Conservation (phyloP, 2,888 invertebrate genomes). For the Drosophila yooni region DNA sequence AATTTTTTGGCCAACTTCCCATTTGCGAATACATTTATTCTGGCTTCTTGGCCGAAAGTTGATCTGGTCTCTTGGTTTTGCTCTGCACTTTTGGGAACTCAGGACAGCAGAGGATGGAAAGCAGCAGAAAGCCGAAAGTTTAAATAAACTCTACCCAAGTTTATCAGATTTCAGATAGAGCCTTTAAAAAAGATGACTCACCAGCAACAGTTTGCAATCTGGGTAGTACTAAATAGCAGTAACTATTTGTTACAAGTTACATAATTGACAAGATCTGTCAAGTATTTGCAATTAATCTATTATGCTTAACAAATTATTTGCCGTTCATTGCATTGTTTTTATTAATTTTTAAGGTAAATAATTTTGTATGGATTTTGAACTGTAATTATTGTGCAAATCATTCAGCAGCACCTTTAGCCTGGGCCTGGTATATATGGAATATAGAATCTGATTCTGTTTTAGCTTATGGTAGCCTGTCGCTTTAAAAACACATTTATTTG, state of each 20-base stretch:
- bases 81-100: background rate
- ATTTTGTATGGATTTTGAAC: slow-evolving; percentile 22
- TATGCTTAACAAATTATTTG: slow-evolving; percentile 33
- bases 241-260: background rate
- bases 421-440: background rate
- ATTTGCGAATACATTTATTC: background rate
- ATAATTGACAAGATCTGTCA: background rate
- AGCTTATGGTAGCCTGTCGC: slow-evolving; percentile 38
- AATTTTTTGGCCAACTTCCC: background rate
- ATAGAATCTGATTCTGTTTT: slow-evolving; percentile 25
- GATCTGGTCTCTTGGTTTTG: background rate
- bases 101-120: background rate
- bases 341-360: slow-evolving; percentile 33
- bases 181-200: background rate
- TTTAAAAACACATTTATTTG: slow-evolving; percentile 75
- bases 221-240: background rate
- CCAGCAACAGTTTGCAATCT: background rate
- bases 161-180: background rate
- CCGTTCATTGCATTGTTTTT: slow-evolving; percentile 35
- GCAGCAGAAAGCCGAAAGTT: background rate
- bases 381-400: slow-evolving; percentile 48
- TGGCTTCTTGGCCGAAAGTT: background rate
- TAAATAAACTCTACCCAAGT: background rate
- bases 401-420: slow-evolving; percentile 20
- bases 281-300: slow-evolving; percentile 35